These are phyloP conservation scores for Triplophysa bombifrons DNA, from an alignment of 2,797 vertebrate genomes.

Conservation along the genomic window DNA sequence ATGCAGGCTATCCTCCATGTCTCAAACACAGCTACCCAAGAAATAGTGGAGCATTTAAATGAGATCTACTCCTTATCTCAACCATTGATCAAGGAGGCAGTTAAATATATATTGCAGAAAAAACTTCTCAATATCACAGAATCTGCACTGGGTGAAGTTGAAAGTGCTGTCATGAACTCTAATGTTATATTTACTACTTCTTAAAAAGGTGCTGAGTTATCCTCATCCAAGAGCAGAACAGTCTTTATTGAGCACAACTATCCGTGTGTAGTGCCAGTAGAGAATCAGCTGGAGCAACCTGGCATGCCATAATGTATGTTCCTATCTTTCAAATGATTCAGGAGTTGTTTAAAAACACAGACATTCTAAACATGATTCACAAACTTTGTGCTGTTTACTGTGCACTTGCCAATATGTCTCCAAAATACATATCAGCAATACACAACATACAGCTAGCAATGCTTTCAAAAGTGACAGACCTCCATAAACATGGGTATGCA, in stretches of 20 bases:
- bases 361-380: conserved; percentile 15
- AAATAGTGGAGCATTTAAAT: no score
- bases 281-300: not conserved
- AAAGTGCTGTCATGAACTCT: not conserved
- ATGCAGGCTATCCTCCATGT: no score
- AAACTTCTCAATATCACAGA: not conserved
- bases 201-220: not conserved
- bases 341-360: conserved; percentile 14
- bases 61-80: not conserved
- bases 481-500: not conserved
- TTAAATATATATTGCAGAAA: not conserved
- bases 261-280: conserved; percentile 3
- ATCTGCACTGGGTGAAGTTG: not conserved
- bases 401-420: not conserved
- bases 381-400: conserved; percentile 14
- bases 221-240: not conserved
- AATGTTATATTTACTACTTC: not conserved
- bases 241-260: conserved; percentile 6
- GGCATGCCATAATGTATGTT: conserved; percentile 19
- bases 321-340: conserved; percentile 24
- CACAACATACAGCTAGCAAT: not conserved
- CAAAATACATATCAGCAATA: conserved; percentile 11
- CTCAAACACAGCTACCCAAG: no score
- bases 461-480: not conserved
- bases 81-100: not conserved